Base-by-base conservation (phyloP, 2,113 vertebrate genomes). In the Podarcis cretensis region DNA sequence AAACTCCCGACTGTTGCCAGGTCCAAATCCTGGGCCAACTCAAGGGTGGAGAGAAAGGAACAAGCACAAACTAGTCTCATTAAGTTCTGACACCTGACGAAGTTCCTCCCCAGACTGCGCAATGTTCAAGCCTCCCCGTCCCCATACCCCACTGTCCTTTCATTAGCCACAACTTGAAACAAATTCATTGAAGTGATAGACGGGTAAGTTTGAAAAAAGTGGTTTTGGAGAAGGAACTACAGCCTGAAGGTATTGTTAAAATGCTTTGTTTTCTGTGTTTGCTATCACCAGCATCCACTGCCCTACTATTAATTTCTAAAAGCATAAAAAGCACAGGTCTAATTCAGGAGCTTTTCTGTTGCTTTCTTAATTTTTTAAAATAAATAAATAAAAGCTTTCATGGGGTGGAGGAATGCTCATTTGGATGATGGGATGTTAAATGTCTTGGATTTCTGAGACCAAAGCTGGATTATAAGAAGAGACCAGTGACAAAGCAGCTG, bases 331-430 rank as follows among this genome's bases (percentile, higher is more conserved):
- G 48, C 75, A 92, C 81, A 66, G 83, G 43, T 27, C 40, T 71
- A 90, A 90, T 87, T 88, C 95, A 91, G 3, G 6, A 25, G 74
- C 86, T 93, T 92, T 76, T 81, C 73, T 93, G 65, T 86, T 81
- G 80, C 27, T 87, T 73, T 89, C 78, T 92, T 88, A 40, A 48
- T 48, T 48, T 48, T 48, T 48, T 10, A 10, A 48, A 48, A 48
- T 48, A 48, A 86, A 84, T 59, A 73, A 3, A 21, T 90, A 32
- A 21, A 92, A 90, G 75, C 37, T n/a, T 5, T 32, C 3, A 0
- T 83, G n/a, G 63, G 86, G 1, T 6, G 57, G 74, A 69, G 87
- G 85, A 81, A 81, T 35, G 35, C 13, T 0, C 81, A n/a, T 63
- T 81, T 91, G 23, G 63, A 90, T 63, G 30, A 32, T 86, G 82